Evolutionary conservation across 2,113 vertebrate genomes (phyloP).

Genomic region (Mesocricetus auratus): DNA sequence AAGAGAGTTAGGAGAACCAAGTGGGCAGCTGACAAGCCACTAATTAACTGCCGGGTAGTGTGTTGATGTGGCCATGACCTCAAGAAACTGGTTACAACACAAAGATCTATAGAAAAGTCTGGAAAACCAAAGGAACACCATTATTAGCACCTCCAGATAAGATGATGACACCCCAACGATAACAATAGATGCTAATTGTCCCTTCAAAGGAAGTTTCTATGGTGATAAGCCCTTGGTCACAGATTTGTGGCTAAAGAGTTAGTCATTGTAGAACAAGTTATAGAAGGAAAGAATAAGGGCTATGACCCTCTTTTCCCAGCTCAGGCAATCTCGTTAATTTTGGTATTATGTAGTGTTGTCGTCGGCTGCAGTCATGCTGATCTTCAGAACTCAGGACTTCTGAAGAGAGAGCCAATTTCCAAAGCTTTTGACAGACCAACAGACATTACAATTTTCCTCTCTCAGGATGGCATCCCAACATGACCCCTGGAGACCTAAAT

Average conservation of each 20-base stretch:
- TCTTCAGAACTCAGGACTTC: constrained; percentile 41
- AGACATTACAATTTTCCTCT: neutral
- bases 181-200: constrained; percentile 72
- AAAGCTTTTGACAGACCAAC: neutral
- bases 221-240: constrained; percentile 72
- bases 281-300: constrained; percentile 28
- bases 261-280: constrained; percentile 62
- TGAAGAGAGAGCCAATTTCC: neutral
- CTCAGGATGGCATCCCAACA: neutral
- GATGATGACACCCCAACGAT: constrained; percentile 62
- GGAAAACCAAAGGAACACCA: constrained; percentile 44
- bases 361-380: neutral
- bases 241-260: constrained; percentile 60
- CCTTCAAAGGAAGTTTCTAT: constrained; percentile 68
- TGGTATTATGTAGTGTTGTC: neutral
- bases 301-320: constrained; percentile 6
- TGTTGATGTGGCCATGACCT: constrained; percentile 45
- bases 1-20: constrained; percentile 56
- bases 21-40: constrained; percentile 51
- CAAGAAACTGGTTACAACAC: constrained; percentile 13
- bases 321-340: neutral
- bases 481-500: neutral
- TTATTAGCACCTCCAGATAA: constrained; percentile 64
- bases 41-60: constrained; percentile 68
- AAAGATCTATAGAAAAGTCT: constrained; percentile 54